Conservation (phyloP, 2,888 invertebrate genomes). For the Neoaliturus tenellus region DNA sequence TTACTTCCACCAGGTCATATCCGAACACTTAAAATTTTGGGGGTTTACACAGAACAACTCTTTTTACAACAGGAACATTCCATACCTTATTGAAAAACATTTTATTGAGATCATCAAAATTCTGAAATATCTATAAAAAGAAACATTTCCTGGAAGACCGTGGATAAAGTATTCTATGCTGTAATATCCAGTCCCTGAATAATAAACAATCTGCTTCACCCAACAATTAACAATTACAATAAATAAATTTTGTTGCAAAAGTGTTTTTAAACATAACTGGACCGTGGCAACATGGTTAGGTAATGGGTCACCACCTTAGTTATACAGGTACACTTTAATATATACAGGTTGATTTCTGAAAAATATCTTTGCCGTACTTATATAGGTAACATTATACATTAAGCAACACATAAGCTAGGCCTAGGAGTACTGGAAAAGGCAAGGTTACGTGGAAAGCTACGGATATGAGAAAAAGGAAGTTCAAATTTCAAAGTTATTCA, state of each 20-base stretch:
- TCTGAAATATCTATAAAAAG: slow-evolving; percentile 12
- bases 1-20: not conserved
- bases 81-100: slow-evolving; percentile 35
- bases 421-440: not conserved
- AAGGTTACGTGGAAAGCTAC: slow-evolving; percentile 34
- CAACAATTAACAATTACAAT: slow-evolving; percentile 24
- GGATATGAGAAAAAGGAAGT: slow-evolving; percentile 28
- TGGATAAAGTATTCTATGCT: slow-evolving; percentile 11
- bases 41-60: slow-evolving; percentile 15
- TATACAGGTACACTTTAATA: slow-evolving; percentile 39
- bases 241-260: slow-evolving; percentile 14
- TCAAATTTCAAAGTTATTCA: not conserved
- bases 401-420: slow-evolving; percentile 43
- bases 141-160: slow-evolving; percentile 23
- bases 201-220: slow-evolving; percentile 14
- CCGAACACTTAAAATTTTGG: slow-evolving; percentile 16
- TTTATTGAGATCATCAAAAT: slow-evolving; percentile 27
- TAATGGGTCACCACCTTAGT: slow-evolving; percentile 29
- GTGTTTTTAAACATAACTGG: slow-evolving; percentile 20
- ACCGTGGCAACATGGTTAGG: slow-evolving; percentile 4
- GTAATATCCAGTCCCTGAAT: slow-evolving; percentile 25
- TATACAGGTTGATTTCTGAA: slow-evolving; percentile 33
- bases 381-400: slow-evolving; percentile 38
- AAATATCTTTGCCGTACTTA: slow-evolving; percentile 25
- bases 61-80: slow-evolving; percentile 49